phyloP scores from a whole-genome alignment of 2,888 invertebrate species.

The Augiades crinisus region DNA sequence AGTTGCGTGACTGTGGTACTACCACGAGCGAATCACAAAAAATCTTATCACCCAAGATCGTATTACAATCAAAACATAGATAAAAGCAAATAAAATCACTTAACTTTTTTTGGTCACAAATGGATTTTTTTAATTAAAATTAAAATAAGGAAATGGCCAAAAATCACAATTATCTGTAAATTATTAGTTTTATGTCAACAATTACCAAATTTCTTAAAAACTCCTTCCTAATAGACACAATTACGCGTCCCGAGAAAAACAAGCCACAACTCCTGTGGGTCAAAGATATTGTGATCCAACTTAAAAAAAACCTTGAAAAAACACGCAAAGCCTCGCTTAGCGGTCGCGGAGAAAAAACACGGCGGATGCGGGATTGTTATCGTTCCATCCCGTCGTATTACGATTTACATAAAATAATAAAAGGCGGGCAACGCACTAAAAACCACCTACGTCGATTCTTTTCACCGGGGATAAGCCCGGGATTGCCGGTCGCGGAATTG shows the following conservation, averaged over 20 bases:
- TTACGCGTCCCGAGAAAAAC: background rate
- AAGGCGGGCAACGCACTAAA: conserved; percentile 43
- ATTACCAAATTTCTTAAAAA: conserved; percentile 21
- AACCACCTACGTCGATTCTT: conserved; percentile 45
- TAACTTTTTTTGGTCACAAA: too few species aligned
- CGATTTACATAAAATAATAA: conserved; percentile 66
- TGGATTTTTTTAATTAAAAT: too few species aligned
- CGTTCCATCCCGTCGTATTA: conserved; percentile 54
- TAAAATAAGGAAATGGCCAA: too few species aligned
- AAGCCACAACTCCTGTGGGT: background rate
- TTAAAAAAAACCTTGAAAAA: conserved; percentile 29
- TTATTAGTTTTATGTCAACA: too few species aligned
- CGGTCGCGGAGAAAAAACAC: conserved; percentile 32
- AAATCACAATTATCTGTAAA: too few species aligned
- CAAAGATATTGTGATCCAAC: conserved; percentile 5
- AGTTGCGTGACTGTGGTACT: too few species aligned
- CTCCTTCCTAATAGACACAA: background rate
- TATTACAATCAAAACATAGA: too few species aligned
- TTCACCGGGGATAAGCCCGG: conserved; percentile 42
- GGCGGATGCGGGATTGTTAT: conserved; percentile 44
- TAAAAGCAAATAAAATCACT: too few species aligned
- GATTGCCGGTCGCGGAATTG: conserved; percentile 45
- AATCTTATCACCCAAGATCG: too few species aligned
- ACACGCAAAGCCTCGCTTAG: conserved; percentile 9
- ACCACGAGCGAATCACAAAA: too few species aligned